phyloP scores from a whole-genome alignment of 2,888 invertebrate species.

The Acleris holmiana region DNA sequence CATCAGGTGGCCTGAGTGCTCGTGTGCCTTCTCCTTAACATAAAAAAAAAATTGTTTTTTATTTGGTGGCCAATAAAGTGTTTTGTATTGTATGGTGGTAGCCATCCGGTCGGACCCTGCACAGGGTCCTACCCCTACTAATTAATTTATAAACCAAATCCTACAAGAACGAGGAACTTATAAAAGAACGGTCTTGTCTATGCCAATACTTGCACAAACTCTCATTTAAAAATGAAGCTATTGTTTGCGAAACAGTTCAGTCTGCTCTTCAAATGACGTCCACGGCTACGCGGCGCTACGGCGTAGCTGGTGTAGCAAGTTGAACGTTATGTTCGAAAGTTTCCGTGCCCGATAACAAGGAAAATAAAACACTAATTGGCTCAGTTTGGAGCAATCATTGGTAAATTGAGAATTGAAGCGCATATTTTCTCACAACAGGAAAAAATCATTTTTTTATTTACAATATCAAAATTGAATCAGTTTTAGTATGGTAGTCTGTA shows the following conservation, averaged over 20 bases:
- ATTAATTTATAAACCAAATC: neutral
- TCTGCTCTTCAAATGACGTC: slow-evolving; percentile 40
- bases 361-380: slow-evolving; percentile 5
- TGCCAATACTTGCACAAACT: slow-evolving; percentile 42
- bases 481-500: too few relatives aligned
- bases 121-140: too few relatives aligned
- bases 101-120: too few relatives aligned
- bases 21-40: too few relatives aligned
- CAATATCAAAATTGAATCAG: too few relatives aligned
- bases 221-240: slow-evolving; percentile 53
- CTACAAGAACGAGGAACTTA: neutral
- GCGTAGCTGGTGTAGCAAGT: slow-evolving; percentile 9
- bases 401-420: neutral
- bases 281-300: slow-evolving; percentile 24
- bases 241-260: slow-evolving; percentile 48
- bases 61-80: too few relatives aligned
- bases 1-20: too few relatives aligned
- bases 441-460: too few relatives aligned
- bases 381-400: neutral
- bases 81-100: too few relatives aligned
- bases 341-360: neutral
- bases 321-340: slow-evolving; percentile 6
- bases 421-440: too few relatives aligned
- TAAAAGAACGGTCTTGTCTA: slow-evolving; percentile 41
- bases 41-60: too few relatives aligned